Evolutionary conservation across 2,797 vertebrate genomes (phyloP), one percentile per base, ranked within the genome.

Genomic region (Nannoperca australis): DNA sequence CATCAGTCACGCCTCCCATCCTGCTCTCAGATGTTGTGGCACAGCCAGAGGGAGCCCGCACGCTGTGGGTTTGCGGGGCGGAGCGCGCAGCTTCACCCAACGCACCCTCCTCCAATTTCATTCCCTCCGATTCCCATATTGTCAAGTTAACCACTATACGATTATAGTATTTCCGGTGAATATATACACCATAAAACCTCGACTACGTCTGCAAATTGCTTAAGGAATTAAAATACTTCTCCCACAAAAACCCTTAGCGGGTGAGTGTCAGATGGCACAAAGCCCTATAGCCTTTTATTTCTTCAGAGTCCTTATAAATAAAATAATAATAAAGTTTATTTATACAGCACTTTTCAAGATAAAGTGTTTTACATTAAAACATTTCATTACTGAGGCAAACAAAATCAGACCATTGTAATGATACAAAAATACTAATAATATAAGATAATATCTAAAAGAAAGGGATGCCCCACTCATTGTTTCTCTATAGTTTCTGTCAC

Each of bases 11-110:
- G n/a, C 61, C 54, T 55, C 50, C 40, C 42, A 11, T 45, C 30
- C 55, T 44, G 18, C 64, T 49, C 44, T 40, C 62, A 18, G 1
- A 18, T 47, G 83, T 45, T 18, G 32, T 24, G 58, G 74, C 70
- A 51, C 90, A 92, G 88, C 85, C 90, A 95, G 94, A 91, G 91
- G 93, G 92, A 86, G 94, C 94, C 81, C 85, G 88, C 85, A 90
- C 69, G 53, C 84, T 85, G 85, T 24, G 58, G 77, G 74, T 85
- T 40, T 59, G 32, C 79, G 82, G 88, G 86, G 83, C 83, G 73
- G 89, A 78, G 84, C 86, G 74, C 79, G 54, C 58, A 55, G 62
- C 64, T 86, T 85, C 81, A 84, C 63, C 55, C 70, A 89, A 79
- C 75, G 81, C 83, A 70, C 83, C 87, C 85, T 78, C 73, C 55